Evolutionary conservation across 1,140 invertebrate genomes (phyloP), one percentile per base, ranked within the genome.

Genomic region (Polyergus mexicanus): DNA sequence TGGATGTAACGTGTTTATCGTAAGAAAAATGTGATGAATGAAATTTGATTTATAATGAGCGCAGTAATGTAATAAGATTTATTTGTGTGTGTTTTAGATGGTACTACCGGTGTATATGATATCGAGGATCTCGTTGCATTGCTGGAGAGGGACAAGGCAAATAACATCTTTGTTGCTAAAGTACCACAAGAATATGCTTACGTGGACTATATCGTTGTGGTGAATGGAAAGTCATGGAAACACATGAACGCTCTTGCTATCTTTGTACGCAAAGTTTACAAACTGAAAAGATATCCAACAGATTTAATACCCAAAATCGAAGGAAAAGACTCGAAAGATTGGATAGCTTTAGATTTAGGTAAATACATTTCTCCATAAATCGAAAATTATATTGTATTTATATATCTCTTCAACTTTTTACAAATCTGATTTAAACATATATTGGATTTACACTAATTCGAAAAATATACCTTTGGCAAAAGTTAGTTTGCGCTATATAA

Each of bases 301-400:
- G 98, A 99, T 94, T 86, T 93, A 32, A 95, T 97, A 88, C 97
- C 98, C 3, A 96, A 95, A 89, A 96, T 98, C 87, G 98, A 98
- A 95, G 98, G 98, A 32, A 95, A 97, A 93, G 95, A 96, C 74
- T 97, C 96, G 63, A 95, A 96, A 56, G 97, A 98, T 87, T 99
- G 98, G 98, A 96, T 98, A 90, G 98, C 98, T 51, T 92, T 99
- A 92, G 98, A 99, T 96, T 96, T 99, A 95, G 98, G 98, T 98
- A 54, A 32, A 38, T 51, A 22, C 0, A 28, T 8, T 22, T 35
- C 4, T 51, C 0, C 28, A 0, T 19, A 19, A 32, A 19, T 74
- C 16, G 16, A 35, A 66, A 62, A 71, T 19, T 76, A 88, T n/a
- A 66, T 74, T 25, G 68, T 85, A n/a, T 78, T 87, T 90, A 56